Evolutionary conservation across 1,140 invertebrate genomes (phyloP), one percentile per base, ranked within the genome.

Genomic region (Apis laboriosa): DNA sequence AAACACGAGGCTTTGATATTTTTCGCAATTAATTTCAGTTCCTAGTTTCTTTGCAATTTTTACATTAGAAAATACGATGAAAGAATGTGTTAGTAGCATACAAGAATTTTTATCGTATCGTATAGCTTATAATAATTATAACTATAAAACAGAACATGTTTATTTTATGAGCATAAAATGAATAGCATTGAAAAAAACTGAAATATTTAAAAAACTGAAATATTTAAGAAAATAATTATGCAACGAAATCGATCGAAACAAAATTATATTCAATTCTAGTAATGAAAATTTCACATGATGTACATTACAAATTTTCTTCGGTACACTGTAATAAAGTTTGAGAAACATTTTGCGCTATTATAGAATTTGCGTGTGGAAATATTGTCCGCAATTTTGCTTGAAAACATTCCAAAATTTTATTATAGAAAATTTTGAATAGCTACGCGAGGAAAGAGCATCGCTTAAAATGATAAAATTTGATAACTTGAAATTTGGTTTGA

Each of bases 401-500:
- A 70, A 15, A n/a, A n/a, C 5, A 15, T 67, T n/a, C 43, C 43
- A 19, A 51, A 43, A 63, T 28, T 34, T 67, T 19, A 67, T 51
- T n/a, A n/a, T 49, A 15, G 2, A 15, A 43, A 11, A 49, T 51
- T 49, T 68, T 60, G 9, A 68, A 68, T 68, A 21, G 43, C 43
- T 68, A 68, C 66, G 66, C 66, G 66, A 49, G 66, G 66, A 68
- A 67, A 63, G 63, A 67, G 82, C 63, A 63, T 74, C 63, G 84
- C n/a, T 77, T 66, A 34, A 43, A 43, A 73, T 73, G 75, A 64
- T 58, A 85, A 71, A 49, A 58, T 63, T 80, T 88, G 79, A 88
- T 91, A 89, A 91, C 86, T 78, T 90, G 89, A 88, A 91, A 93
- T 93, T 93, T 94, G 84, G 86, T 94, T 94, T 93, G 89, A 90